Conservation (phyloP, 1,140 invertebrate species). For the Melanaphis sacchari region DNA sequence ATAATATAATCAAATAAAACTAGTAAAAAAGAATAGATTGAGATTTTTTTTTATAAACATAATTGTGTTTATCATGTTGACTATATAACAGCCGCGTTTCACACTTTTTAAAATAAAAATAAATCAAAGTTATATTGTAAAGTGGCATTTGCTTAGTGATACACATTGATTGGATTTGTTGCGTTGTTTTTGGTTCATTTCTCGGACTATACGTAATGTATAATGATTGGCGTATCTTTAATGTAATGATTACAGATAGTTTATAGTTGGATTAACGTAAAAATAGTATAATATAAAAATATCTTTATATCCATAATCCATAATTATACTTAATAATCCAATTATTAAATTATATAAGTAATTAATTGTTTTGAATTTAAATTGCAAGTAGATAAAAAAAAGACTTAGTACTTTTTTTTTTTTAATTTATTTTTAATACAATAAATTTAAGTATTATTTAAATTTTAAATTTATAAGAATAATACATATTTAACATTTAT, state of each 20-base stretch:
- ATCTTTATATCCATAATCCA: no score
- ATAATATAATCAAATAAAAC: no score
- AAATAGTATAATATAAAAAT: background rate
- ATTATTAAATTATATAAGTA: background rate
- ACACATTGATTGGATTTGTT: background rate
- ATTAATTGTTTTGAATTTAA: background rate
- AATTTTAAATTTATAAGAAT: background rate
- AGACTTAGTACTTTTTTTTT: no score
- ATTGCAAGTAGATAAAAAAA: background rate
- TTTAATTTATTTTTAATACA: background rate
- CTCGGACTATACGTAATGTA: background rate
- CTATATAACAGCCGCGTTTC: no score
- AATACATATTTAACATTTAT: no score
- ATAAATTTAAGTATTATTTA: no score
- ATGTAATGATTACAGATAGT: background rate
- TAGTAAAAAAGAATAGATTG: no score
- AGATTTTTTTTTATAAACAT: background rate
- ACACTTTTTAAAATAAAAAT: background rate
- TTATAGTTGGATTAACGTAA: background rate
- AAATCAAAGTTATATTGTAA: background rate
- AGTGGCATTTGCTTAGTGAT: background rate
- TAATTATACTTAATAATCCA: background rate
- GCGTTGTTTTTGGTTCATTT: background rate
- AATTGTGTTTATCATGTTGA: background rate
- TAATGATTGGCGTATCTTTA: background rate